Conservation (phyloP, 92 coral and sea anemone species). For the Metridium senile region DNA sequence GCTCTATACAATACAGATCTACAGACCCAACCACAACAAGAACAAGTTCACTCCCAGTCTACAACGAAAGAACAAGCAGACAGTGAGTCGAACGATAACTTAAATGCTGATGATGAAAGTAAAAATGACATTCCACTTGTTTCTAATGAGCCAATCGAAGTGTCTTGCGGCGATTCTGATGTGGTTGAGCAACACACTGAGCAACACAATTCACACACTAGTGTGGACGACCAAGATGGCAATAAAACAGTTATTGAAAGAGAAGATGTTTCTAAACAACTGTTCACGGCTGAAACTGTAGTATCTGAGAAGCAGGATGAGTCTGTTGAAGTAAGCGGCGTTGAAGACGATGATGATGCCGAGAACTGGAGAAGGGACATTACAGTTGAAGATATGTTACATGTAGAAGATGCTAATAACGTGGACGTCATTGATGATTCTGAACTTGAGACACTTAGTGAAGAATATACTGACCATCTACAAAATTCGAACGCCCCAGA, state of each 20-base stretch:
- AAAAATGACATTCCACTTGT: not conserved
- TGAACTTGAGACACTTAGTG: not conserved
- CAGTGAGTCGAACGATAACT: not conserved
- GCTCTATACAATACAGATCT: not conserved
- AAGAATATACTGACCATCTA: not conserved
- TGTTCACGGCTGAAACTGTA: not conserved
- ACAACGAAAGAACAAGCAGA: not conserved
- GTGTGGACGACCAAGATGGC: too few relatives aligned
- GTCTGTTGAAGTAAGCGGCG: not conserved
- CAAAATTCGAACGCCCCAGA: not conserved
- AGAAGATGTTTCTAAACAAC: not conserved
- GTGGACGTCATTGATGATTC: not conserved
- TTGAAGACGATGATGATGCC: not conserved
- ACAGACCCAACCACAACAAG: not conserved
- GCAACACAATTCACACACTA: too few relatives aligned
- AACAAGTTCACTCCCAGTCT: not conserved
- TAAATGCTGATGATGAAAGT: not conserved
- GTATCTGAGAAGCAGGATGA: not conserved
- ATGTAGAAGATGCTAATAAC: not conserved
- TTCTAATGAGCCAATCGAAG: not conserved
- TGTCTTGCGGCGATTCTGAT: not conserved
- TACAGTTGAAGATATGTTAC: conserved; percentile 15
- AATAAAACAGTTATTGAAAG: not conserved
- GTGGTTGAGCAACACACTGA: not conserved
- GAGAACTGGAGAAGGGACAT: conserved; percentile 29